Evolutionary conservation across 2,888 invertebrate genomes (phyloP), one percentile per base, ranked within the genome.

Genomic region (Pheosia gnoma): DNA sequence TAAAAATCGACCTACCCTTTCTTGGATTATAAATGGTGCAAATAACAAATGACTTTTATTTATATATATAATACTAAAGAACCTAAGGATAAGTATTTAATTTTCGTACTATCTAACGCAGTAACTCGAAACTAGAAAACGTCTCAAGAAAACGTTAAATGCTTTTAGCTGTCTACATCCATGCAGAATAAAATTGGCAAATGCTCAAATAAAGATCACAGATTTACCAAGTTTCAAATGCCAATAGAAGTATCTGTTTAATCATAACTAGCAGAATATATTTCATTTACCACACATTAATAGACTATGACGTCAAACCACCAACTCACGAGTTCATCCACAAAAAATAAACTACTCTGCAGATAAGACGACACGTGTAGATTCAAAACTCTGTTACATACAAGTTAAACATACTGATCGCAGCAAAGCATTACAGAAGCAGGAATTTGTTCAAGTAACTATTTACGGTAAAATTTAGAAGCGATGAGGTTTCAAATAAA

Each of bases 131-230:
- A 3, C 13, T 8, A 51, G 25, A n/a, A 49, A 49, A 6, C n/a
- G 1, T 49, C 6, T 51, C 51, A 8, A 51, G 8, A 51, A 51
- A 51, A 6, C 25, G 9, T 47, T 25, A 8, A 4, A 25, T 25
- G 5, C 25, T 62, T 56, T 53, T 37, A 53, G 62, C 58, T 60
- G 57, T 57, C 43, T 54, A 51, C 59, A 37, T 66, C 54, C 37
- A n/a, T 13, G 47, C 53, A 25, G 6, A 47, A 66, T 58, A 60
- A 62, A 67, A 56, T 75, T 72, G 73, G 72, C 73, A 75, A 56
- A 53, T 37, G 47, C 41, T 68, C 75, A 72, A 75, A 47, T 63
- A 66, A 64, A 64, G 62, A 63, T 72, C 67, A 64, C 57, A 61
- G 61, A 66, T 57, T 47, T 47, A 56, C 39, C 45, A 63, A 59